phyloP scores from a whole-genome alignment of 2,113 vertebrate genomes.

The Danio rerio region DNA sequence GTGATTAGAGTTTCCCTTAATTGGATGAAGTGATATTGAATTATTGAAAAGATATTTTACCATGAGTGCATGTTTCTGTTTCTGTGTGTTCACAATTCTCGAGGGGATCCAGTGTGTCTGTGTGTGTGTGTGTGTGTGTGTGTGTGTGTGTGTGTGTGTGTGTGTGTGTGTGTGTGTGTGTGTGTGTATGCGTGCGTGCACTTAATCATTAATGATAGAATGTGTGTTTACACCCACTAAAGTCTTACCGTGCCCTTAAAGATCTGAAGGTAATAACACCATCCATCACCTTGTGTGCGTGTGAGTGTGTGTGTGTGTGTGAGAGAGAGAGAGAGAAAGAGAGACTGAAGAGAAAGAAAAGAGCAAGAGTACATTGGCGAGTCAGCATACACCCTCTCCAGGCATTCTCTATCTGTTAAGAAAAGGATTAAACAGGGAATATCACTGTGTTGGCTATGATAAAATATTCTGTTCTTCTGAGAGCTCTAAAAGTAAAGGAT shows the following conservation, averaged over 20 bases:
- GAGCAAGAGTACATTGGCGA: neutral
- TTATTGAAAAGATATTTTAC: conserved; percentile 40
- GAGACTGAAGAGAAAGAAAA: conserved; percentile 17
- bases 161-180: conserved; percentile 16
- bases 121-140: conserved; percentile 39
- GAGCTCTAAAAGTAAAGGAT: conserved; percentile 5
- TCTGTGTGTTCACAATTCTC: neutral
- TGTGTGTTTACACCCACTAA: conserved; percentile 74
- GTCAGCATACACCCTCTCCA: conserved; percentile 25
- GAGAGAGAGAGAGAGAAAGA: conserved; percentile 22
- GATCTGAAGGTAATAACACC: conserved; percentile 76
- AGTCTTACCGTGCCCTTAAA: conserved; percentile 74
- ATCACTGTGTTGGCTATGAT: neutral
- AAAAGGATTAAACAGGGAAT: neutral
- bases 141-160: conserved; percentile 42
- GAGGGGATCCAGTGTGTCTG: conserved; percentile 38
- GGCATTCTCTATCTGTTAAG: conserved; percentile 16
- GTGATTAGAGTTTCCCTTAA: neutral
- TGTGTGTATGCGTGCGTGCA: conserved; percentile 22
- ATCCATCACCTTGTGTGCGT: conserved; percentile 70
- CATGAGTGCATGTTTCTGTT: conserved; percentile 25
- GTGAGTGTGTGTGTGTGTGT: conserved; percentile 48
- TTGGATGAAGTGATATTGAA: conserved; percentile 23
- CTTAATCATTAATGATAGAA: conserved; percentile 69
- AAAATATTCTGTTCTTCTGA: neutral